Base-by-base conservation (phyloP, 2,888 invertebrate genomes). In the Ormia ochracea region DNA sequence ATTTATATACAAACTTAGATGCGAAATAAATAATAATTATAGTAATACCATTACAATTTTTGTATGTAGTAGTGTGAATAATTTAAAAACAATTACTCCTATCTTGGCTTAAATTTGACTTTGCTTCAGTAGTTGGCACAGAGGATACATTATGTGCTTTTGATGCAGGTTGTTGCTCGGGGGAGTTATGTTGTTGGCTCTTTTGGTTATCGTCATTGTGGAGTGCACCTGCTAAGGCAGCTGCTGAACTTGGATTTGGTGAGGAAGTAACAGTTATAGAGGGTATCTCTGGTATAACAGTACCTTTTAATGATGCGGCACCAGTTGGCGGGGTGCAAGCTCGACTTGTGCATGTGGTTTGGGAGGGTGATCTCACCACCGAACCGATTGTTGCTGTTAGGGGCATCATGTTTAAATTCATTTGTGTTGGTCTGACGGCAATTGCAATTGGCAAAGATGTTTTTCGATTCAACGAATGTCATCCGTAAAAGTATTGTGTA, bases 401-500 rank as follows among this genome's bases (percentile, higher is more conserved):
- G 23, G 88, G 87, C 75, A 88, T 82, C 81, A 87, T 84, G 63
- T 86, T 87, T 26, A 87, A 85, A 78, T 85, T 86, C 76, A 85
- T 82, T 48, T 86, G 85, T 54, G 84, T 84, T 36, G 85, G 85
- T 50, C 86, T 84, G 43, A 86, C 85, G 69, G 87, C 87, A 78
- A 85, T 83, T 17, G 85, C 84, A 41, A 87, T 86, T 21, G 87
- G 88, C 70, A 88, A 79, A 23, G 88, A 87, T 21, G 87, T 81
- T 82, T 86, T 88, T 33, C 87, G 88, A 82, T 86, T 88, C 4
- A 89, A 84, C 81, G 88, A 87, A 82, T 89, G 89, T 89, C 89
- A 90, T 87, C 89, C 89, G 72, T 88, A 89, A 82, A 87, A 89
- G 65, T 88, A 89, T 82, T 88, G 88, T 0, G 75, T 66, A 1